These are phyloP conservation scores for Lithophane leautieri DNA, from an alignment of 2,888 invertebrate genomes.

Conservation along the genomic window DNA sequence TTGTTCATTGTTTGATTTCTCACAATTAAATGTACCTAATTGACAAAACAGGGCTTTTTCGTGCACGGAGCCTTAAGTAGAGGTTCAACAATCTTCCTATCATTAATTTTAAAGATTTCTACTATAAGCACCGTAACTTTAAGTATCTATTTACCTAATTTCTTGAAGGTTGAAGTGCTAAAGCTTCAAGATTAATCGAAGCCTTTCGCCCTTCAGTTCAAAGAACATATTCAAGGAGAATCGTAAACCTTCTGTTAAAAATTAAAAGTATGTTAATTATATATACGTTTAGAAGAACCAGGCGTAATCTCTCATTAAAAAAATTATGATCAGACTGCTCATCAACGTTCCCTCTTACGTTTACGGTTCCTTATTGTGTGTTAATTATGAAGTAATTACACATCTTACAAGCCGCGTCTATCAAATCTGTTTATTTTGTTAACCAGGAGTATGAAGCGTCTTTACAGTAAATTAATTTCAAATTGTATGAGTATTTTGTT, in stretches of 20 bases:
- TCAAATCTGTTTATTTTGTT: constrained; percentile 51
- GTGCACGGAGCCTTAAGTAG: too few relatives aligned
- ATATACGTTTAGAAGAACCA: constrained; percentile 3
- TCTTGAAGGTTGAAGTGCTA: not conserved
- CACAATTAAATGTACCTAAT: too few relatives aligned
- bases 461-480: constrained; percentile 35
- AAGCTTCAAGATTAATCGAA: constrained; percentile 1
- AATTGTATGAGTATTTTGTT: not conserved
- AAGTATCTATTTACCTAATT: not conserved
- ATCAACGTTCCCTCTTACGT: constrained; percentile 43
- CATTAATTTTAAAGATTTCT: not conserved
- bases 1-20: too few relatives aligned
- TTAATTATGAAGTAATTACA: constrained; percentile 63
- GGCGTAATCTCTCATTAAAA: constrained; percentile 44
- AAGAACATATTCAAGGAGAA: constrained; percentile 9
- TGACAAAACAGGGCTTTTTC: too few relatives aligned
- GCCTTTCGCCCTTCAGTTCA: not conserved
- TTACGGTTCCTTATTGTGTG: constrained; percentile 58
- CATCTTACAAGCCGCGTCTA: constrained; percentile 43
- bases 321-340: constrained; percentile 60
- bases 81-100: too few relatives aligned
- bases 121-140: not conserved
- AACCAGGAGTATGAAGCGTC: constrained; percentile 13
- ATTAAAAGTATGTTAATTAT: constrained; percentile 13
- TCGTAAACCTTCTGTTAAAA: constrained; percentile 6